Evolutionary conservation across 2,888 invertebrate genomes (phyloP).

Genomic region (Gandaritis pyraliata): DNA sequence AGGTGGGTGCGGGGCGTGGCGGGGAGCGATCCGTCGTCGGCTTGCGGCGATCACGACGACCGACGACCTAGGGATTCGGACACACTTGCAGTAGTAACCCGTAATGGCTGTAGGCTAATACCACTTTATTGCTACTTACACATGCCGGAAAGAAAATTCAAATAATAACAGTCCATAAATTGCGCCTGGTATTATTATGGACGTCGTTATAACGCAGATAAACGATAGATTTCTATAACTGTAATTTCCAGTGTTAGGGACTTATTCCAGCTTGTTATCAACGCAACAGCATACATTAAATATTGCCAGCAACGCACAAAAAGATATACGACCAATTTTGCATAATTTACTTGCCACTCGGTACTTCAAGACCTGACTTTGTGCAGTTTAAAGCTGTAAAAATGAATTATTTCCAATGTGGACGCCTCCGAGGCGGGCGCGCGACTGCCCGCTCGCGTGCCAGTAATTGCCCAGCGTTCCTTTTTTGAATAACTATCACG

Average conservation of each 20-base stretch:
- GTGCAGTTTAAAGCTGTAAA: conserved; percentile 38
- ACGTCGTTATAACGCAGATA: neutral
- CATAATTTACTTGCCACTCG: conserved; percentile 29
- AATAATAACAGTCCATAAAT: conserved; percentile 5
- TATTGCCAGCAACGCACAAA: conserved; percentile 15
- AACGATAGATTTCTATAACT: conserved; percentile 2
- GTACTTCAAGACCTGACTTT: conserved; percentile 24
- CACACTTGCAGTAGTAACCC: conserved; percentile 38
- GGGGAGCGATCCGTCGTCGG: conserved; percentile 65
- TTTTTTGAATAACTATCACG: conserved; percentile 84
- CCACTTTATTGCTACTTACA: conserved; percentile 24
- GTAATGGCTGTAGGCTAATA: conserved; percentile 22
- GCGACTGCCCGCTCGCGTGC: conserved; percentile 82
- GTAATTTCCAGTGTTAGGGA: conserved; percentile 5
- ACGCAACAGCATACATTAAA: conserved; percentile 8
- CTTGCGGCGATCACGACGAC: conserved; percentile 74
- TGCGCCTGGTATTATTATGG: conserved; percentile 11
- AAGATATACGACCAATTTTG: conserved; percentile 28
- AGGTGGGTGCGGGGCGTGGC: conserved; percentile 53
- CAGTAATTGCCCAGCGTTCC: conserved; percentile 80
- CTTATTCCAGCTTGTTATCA: conserved; percentile 16
- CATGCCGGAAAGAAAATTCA: conserved; percentile 15
- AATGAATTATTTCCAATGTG: conserved; percentile 56
- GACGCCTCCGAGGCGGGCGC: conserved; percentile 65
- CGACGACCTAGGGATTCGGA: conserved; percentile 50